Conservation (phyloP, 2,797 vertebrate genomes). For the Lepus townsendii region DNA sequence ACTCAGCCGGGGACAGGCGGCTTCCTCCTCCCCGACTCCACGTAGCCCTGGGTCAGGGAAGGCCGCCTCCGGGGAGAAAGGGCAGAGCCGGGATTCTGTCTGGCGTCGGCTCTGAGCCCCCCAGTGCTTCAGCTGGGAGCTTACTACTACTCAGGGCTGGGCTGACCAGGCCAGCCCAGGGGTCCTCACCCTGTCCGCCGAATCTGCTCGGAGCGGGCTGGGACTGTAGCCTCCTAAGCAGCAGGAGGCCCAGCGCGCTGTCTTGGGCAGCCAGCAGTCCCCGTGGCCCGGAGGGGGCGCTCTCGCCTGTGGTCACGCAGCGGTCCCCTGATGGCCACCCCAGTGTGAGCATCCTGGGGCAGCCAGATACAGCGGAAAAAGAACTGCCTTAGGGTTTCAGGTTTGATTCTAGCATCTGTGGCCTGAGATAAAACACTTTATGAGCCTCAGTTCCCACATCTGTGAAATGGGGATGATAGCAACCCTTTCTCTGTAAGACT, state of each 20-base stretch:
- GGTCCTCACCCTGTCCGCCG: background rate
- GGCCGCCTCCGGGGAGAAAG: rapidly evolving
- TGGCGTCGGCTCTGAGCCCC: background rate
- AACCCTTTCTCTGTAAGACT: background rate
- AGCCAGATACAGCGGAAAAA: background rate
- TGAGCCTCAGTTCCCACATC: conserved; percentile 41
- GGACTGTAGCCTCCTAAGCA: background rate
- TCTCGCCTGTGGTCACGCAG: no score
- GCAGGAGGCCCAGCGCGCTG: background rate
- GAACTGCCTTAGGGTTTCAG: conserved; percentile 10
- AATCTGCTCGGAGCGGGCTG: background rate
- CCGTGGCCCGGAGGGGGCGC: background rate
- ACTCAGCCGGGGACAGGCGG: background rate
- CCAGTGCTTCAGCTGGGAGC: background rate
- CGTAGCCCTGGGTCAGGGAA: background rate
- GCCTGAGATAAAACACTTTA: conserved; percentile 12
- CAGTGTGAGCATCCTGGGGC: background rate
- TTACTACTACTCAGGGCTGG: background rate
- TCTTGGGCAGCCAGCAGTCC: background rate
- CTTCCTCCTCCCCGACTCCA: background rate
- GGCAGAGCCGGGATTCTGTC: background rate
- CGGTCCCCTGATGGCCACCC: background rate
- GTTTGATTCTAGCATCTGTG: background rate
- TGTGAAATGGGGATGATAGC: conserved; percentile 7
- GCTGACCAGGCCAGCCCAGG: background rate